These are phyloP conservation scores for Dorcus parallelipipedus DNA, from an alignment of 2,888 invertebrate genomes.

Conservation along the genomic window DNA sequence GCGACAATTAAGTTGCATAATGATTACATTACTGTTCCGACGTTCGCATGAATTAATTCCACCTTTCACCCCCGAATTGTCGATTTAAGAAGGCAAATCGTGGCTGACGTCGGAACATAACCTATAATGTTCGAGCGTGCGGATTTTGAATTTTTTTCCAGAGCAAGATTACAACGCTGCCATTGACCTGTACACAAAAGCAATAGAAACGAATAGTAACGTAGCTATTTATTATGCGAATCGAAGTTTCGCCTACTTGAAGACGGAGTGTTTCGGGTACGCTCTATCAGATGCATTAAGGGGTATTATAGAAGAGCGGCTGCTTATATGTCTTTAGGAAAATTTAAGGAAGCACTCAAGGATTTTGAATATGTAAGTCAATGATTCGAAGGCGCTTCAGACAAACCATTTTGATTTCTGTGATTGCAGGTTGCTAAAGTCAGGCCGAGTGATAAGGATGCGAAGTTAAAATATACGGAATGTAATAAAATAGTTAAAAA, in stretches of 20 bases:
- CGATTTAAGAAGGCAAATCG: neutral
- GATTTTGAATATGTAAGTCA: constrained; percentile 91
- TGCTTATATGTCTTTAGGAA: constrained; percentile 95
- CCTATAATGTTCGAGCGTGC: constrained; percentile 19
- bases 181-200: constrained; percentile 82
- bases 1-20: constrained; percentile 1
- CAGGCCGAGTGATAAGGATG: constrained; percentile 91
- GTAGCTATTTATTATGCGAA: constrained; percentile 91
- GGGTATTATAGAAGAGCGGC: constrained; percentile 97
- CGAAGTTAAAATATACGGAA: constrained; percentile 85
- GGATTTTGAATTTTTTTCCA: constrained; percentile 50
- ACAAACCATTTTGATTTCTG: neutral
- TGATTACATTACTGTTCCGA: neutral
- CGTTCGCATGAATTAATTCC: neutral
- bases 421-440: constrained; percentile 79
- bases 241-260: constrained; percentile 91
- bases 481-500: constrained; percentile 95
- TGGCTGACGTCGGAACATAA: constrained; percentile 23
- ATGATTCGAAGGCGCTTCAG: neutral
- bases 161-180: constrained; percentile 89
- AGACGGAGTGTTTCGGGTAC: constrained; percentile 92
- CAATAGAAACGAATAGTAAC: constrained; percentile 80
- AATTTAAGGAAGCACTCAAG: constrained; percentile 92
- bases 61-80: neutral
- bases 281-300: constrained; percentile 91